Base-by-base conservation (phyloP, 53 echinoderm and acorn worm genomes). In the Paelopatides confundens region DNA sequence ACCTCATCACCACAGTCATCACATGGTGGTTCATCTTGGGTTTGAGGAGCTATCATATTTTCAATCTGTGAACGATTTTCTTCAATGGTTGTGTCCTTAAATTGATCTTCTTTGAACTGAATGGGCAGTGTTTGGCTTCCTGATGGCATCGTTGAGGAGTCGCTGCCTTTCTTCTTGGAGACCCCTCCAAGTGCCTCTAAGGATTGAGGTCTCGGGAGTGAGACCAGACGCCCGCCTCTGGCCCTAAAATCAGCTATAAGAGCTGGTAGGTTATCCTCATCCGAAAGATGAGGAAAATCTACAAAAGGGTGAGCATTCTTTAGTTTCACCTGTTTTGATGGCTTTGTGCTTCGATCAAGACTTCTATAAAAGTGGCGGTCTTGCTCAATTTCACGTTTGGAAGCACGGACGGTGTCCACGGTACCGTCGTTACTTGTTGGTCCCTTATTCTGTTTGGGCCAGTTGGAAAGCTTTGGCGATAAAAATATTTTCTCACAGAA, bases 241-340 rank as follows among this genome's bases (percentile, higher is more conserved):
- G 96, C 99, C 46, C 99, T 86, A 77, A 96, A 99, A 81, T 99
- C 95, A 12, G 96, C 93, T 32, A 99, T 47, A 15, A 96, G 91
- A 54, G 87, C 70, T 30, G 54, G 86, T 18, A 88, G 87, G 21
- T 91, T 70, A 26, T 96, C 94, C n/a, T 96, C 91, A 5, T 53
- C 68, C 17, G 81, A 88, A 33, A 88, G 85, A 31, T 87, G 84
- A 1, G 95, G 93, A 1, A 91, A 71, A 82, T 87, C 90, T 0
- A 89, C 88, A 64, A 99, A 99, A 14, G 94, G 92, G 48, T 99
- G 99, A 27, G 99, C 91, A 0, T 82, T 23, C 29, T 51, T 86
- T 5, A 58, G 4, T 2, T n/a, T 5, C 21, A 58, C 58, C 58
- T 18, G 6, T 4, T 76, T 74, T 13, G 89, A 94, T 2, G 66